Evolutionary conservation across 2,797 vertebrate genomes (phyloP).

Genomic region (Mareca penelope): DNA sequence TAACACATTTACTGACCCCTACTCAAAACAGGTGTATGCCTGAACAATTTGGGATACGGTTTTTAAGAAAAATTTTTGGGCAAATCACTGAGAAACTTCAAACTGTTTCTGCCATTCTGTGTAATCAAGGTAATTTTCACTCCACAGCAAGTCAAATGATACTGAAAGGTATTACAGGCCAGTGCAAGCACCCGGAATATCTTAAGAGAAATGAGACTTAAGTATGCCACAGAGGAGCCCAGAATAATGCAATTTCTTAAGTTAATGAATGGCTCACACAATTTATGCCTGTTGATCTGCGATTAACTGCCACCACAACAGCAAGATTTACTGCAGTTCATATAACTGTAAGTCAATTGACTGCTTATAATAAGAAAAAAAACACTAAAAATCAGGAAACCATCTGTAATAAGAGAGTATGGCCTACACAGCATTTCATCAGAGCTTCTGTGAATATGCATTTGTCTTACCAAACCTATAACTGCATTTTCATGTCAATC

Average conservation of each 20-base stretch:
- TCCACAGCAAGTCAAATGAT: not conserved
- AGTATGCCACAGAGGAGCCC: not conserved
- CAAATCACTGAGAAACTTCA: not conserved
- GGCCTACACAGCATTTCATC: not conserved
- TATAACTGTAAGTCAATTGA: conserved; percentile 18
- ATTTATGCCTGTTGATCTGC: conserved; percentile 25
- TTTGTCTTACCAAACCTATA: not conserved
- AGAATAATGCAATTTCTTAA: not conserved
- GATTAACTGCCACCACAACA: not conserved
- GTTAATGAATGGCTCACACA: not conserved
- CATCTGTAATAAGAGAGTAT: not conserved
- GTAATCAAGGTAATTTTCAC: not conserved
- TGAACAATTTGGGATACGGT: not conserved
- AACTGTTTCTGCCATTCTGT: not conserved
- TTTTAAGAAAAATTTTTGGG: not conserved
- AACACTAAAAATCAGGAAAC: not conserved
- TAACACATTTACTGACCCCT: not conserved
- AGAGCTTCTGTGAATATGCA: not conserved
- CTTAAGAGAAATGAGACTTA: not conserved
- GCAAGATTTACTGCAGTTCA: conserved; percentile 1
- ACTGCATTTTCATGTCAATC: not conserved
- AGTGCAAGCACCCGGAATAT: fast-evolving
- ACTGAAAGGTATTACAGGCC: not conserved
- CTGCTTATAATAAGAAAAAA: not conserved
- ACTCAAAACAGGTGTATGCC: not conserved